Evolutionary conservation across 2,888 invertebrate species (phyloP), one percentile per base, ranked within the genome.

Genomic region (Nomada fabriciana): DNA sequence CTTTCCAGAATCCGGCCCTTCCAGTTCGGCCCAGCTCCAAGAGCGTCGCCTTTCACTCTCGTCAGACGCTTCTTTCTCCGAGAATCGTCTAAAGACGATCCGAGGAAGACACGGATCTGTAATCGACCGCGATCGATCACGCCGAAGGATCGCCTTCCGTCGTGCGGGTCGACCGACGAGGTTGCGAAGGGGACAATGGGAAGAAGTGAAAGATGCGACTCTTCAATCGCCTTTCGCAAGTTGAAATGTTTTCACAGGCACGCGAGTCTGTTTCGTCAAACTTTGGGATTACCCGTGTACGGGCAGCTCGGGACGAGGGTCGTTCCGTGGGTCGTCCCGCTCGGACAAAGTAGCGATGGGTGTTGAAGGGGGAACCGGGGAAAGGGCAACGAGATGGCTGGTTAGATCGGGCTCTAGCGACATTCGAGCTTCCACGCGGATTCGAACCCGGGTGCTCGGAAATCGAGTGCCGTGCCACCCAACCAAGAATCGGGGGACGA

Each of bases 181-280:
- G 15, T 15, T 47, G 10, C 15, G 3, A 13, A 15, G 3, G 15
- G 15, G 13, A 47, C 47, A 47, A 15, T 15, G 1, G 47, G 5
- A 7, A 7, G 1, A 7, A 36, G 36, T 7, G 36, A 36, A 15
- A 47, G 15, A 47, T 10, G 47, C 36, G 59, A 64, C 73, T 86
- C 83, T 86, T 80, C 20, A 84, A 79, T 53, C 43, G 20, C 85
- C 86, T 86, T 83, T 82, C 79, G 57, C 83, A 88, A 88, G 88
- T 89, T 90, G 86, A 92, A 92, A 92, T 92, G 92, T 92, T 93
- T 93, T 92, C 90, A 92, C 91, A 91, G 90, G 89, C 89, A 92
- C 90, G 90, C 88, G 89, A 89, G 86, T 63, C 84, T 67, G 76
- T 81, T 47, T 47, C 79, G 84, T 84, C 61, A n/a, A 47, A 23